Evolutionary conservation across 2,797 vertebrate genomes (phyloP).

Genomic region (Premnoplex brunnescens): DNA sequence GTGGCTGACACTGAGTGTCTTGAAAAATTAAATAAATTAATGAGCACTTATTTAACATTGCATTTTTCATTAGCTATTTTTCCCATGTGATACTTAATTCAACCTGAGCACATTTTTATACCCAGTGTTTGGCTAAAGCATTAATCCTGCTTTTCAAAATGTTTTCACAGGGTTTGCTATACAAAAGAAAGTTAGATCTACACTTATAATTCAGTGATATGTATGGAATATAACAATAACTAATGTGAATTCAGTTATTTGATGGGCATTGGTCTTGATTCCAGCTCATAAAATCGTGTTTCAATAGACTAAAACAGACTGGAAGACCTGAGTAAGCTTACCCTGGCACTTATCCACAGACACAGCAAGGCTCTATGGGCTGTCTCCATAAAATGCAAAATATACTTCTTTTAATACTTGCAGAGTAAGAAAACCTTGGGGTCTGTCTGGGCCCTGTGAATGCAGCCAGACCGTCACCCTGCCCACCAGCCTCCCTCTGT

Average conservation of each 20-base stretch:
- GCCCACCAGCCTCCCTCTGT: not conserved
- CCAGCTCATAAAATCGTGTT: not conserved
- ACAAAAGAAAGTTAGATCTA: not conserved
- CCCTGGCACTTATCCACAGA: not conserved
- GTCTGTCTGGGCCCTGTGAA: not conserved
- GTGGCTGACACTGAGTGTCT: not conserved
- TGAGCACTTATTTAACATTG: not conserved
- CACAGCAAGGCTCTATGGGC: not conserved
- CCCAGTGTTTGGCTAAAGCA: not conserved
- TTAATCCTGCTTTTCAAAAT: not conserved
- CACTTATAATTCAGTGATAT: not conserved
- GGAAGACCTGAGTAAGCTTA: not conserved
- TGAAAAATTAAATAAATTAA: not conserved
- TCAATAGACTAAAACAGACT: not conserved
- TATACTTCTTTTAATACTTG: not conserved
- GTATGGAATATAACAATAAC: not conserved
- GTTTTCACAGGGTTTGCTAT: not conserved
- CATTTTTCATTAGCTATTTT: not conserved
- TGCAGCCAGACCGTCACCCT: not conserved
- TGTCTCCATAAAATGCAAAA: not conserved
- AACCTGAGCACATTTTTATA: not conserved
- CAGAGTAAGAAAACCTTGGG: not conserved
- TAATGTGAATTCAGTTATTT: not conserved
- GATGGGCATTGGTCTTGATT: not conserved
- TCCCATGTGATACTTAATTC: not conserved